Conservation (phyloP, 2,113 vertebrate species). For the Grus americana region DNA sequence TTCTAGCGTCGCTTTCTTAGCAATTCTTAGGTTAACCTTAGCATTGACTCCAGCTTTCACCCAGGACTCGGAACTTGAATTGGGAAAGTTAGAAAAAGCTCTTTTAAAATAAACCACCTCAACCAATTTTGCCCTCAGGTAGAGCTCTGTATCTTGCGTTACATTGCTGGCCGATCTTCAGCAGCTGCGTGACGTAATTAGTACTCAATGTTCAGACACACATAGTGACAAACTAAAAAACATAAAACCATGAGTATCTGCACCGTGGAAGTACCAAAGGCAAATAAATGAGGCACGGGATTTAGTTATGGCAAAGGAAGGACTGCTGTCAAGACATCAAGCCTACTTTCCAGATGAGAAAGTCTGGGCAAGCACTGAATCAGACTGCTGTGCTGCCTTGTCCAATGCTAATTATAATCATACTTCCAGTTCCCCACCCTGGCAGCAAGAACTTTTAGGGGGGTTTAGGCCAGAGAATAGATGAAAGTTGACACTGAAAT, state of each 20-base stretch:
- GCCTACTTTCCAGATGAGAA: background rate
- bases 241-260: background rate
- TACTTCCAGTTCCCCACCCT: background rate
- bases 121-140: background rate
- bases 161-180: background rate
- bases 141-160: fast-evolving
- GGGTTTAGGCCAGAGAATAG: background rate
- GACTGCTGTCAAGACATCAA: background rate
- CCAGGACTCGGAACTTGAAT: background rate
- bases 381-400: background rate
- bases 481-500: background rate
- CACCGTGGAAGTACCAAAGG: background rate
- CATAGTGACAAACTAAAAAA: background rate
- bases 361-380: background rate
- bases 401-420: background rate
- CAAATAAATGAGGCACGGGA: background rate
- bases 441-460: background rate
- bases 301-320: background rate
- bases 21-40: background rate
- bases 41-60: background rate
- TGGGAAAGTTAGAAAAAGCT: background rate
- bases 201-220: background rate
- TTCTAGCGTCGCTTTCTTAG: background rate
- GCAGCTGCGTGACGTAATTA: background rate
- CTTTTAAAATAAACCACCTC: background rate